These are phyloP conservation scores for Eilema depressum DNA, from an alignment of 2,888 invertebrate genomes.

Conservation along the genomic window DNA sequence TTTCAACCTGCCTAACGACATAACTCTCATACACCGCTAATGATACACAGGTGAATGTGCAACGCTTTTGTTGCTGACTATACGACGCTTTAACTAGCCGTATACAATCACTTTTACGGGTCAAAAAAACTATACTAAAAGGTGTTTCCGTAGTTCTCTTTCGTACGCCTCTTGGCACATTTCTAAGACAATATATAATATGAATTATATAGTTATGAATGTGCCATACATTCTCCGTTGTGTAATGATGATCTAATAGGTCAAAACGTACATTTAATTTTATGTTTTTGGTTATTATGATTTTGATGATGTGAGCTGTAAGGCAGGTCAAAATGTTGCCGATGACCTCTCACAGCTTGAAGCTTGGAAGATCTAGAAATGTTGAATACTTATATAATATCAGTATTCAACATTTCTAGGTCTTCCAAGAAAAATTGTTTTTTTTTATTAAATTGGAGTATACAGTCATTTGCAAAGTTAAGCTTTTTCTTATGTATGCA, in stretches of 20 bases:
- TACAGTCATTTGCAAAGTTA: too few species aligned
- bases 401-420: too few species aligned
- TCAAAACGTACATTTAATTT: slow-evolving; percentile 39
- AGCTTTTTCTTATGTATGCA: too few species aligned
- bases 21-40: neutral
- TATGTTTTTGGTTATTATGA: slow-evolving; percentile 10
- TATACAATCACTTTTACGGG: slow-evolving; percentile 17
- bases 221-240: slow-evolving; percentile 46
- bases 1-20: neutral
- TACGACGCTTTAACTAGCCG: neutral
- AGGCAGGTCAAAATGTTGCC: neutral
- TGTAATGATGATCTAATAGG: slow-evolving; percentile 56
- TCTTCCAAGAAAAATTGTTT: neutral
- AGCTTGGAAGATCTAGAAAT: neutral
- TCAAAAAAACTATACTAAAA: slow-evolving; percentile 25
- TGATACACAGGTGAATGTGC: neutral
- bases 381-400: neutral
- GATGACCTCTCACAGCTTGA: neutral
- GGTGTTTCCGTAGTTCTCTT: slow-evolving; percentile 38
- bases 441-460: neutral
- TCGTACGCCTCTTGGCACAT: slow-evolving; percentile 38
- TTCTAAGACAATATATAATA: slow-evolving; percentile 30
- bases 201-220: slow-evolving; percentile 41
- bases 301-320: slow-evolving; percentile 5
- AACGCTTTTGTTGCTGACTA: neutral